These are phyloP conservation scores for Bombyx mori DNA, from an alignment of 1,140 invertebrate genomes.

Conservation along the genomic window DNA sequence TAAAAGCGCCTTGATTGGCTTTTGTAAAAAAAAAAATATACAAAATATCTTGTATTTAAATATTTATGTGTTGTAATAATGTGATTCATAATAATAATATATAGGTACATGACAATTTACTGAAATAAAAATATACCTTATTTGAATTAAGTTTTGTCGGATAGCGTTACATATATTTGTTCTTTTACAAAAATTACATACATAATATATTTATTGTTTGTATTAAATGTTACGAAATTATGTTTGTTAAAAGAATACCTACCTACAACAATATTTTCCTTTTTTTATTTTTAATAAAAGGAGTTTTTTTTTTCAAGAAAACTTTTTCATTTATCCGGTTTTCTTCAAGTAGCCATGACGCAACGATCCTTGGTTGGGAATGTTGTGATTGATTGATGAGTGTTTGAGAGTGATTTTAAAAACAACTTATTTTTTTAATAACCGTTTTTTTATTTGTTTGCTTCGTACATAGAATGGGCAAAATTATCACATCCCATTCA, in stretches of 20 bases:
- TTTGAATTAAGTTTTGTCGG: slow-evolving; percentile 34
- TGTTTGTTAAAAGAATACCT: slow-evolving; percentile 43
- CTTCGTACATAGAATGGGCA: too few species aligned
- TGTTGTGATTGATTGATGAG: too few species aligned
- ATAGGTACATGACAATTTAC: slow-evolving; percentile 14
- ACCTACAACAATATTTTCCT: slow-evolving; percentile 35
- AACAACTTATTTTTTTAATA: too few species aligned
- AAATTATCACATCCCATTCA: too few species aligned
- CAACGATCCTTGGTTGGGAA: too few species aligned
- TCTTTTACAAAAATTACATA: slow-evolving; percentile 22
- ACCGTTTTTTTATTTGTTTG: too few species aligned
- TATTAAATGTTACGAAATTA: slow-evolving; percentile 59
- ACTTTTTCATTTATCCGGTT: neutral
- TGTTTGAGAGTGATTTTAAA: too few species aligned
- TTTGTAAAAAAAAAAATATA: slow-evolving; percentile 3
- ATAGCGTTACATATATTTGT: slow-evolving; percentile 24
- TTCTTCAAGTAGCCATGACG: too few species aligned
- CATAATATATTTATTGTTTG: slow-evolving; percentile 38
- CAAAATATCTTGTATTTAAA: slow-evolving; percentile 22
- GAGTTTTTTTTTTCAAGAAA: slow-evolving; percentile 31
- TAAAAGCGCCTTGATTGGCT: too few species aligned
- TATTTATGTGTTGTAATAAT: slow-evolving; percentile 12
- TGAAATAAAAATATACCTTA: slow-evolving; percentile 24
- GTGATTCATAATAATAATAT: slow-evolving; percentile 14
- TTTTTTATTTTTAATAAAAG: slow-evolving; percentile 44